Evolutionary conservation across 2,888 invertebrate species (phyloP), one percentile per base, ranked within the genome.

Genomic region (Trichogramma dendrolimi): DNA sequence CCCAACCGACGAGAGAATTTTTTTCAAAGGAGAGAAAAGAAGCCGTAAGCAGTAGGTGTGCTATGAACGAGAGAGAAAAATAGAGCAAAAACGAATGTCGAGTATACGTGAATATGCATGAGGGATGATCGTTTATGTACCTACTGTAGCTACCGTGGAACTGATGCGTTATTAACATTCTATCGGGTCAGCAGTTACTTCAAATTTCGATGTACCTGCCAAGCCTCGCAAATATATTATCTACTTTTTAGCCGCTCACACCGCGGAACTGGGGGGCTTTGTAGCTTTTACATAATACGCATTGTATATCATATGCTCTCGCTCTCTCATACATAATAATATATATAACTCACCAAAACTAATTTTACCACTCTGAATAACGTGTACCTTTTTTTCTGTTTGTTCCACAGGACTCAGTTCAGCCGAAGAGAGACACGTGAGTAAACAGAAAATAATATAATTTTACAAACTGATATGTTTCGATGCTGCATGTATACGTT

Each of bases 401-500:
- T 55, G 27, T 27, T 27, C 27, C 3, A 27, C 82, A 85, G 86
- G 85, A 78, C 81, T 85, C 75, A 85, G 85, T 76, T 85, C 85
- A 53, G 83, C 84, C 58, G 86, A 86, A 75, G 86, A 86, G 75
- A 80, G 86, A 81, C 85, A 86, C 80, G 86, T 86, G 80, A 86
- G 86, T 85, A 69, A 65, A 63, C 60, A 64, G 58, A 7, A 8
- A 61, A 58, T 59, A 58, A 51, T 48, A 48, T 6, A 53, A 65
- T 60, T 65, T 60, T 62, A 27, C 27, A 27, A 27, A 27, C 27
- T 27, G 27, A 27, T 27, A 27, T 27, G 27, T 27, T 27, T 27
- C 27, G 27, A 27, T 27, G 27, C 27, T 27, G 27, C 27, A 27
- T 27, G 27, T 27, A 27, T 27, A 27, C 27, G 27, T 27, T 27